Base-by-base conservation (phyloP, 1,140 invertebrate genomes). In the Aphelenchoides fujianensis region DNA sequence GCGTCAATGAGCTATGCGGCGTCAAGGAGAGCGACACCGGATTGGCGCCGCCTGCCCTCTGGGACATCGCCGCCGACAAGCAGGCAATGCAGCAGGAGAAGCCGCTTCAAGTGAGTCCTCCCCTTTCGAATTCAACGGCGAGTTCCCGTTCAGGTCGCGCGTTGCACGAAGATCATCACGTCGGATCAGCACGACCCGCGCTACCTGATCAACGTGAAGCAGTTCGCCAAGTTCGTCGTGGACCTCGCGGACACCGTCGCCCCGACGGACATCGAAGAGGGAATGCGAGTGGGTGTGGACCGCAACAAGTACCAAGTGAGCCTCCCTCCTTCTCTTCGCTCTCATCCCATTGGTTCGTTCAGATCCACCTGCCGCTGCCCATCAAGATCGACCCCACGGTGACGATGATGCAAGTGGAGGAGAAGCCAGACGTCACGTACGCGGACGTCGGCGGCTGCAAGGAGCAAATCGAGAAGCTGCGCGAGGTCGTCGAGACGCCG, bases 391-490 rank as follows among this genome's bases (percentile, higher is more conserved):
- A 99, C 86, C 95, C 97, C 0, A 97, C 94, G 5, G 97, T 99
- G 0, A 99, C 97, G 0, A 98, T 99, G 97, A 99, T 99, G 97
- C 96, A 98, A 86, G 88, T 99, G 0, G 96, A 98, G 87, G 96
- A 98, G 84, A 98, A 98, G 84, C 96, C 96, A 3, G 96, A 98
- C 88, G 95, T 98, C 0, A 98, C 96, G 0, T 99, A 98, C 85
- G 95, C 93, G 83, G 96, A 99, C 88, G 94, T 99, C 3, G 96
- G 96, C 74, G 79, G 96, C 0, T 98, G 95, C 84, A 98, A 98
- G 86, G 95, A 98, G 86, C 96, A 99, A 86, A 99, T 99, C 82
- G 95, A 98, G 80, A 98, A 98, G 86, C 86, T 99, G 1, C 86
- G 95, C 74, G 96, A 99, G 90, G 96, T 98, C 36, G 95, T 99